Base-by-base conservation (phyloP, 2,888 invertebrate species). In the Phytoseiulus persimilis region DNA sequence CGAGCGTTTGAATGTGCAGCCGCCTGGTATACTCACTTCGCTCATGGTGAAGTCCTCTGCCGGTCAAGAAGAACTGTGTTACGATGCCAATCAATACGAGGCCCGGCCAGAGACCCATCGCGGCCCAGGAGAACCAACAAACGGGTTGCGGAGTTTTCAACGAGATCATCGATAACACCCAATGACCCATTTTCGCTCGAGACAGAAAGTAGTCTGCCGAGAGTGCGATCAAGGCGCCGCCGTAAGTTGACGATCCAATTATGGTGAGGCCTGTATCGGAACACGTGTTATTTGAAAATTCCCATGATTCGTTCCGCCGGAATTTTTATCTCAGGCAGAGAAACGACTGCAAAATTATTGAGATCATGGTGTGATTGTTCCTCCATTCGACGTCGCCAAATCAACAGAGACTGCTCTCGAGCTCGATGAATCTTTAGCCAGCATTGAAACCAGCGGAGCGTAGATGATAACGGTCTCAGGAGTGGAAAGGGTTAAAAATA, bases 161-260 rank as follows among this genome's bases (percentile, higher is more conserved):
- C 91, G 94, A 94, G 65, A 95, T 94, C 31, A 95, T 93, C 91
- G 95, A 95, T 95, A 95, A 95, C 83, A 95, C 94, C 95, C 95
- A 95, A 91, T 92, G 90, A 90, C 93, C 94, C 94, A 95, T 95
- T 92, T 94, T 93, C 93, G 95, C 94, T 92, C 94, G 94, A 92
- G 96, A 95, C 90, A 96, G 94, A 93, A 95, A 95, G 92, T 95
- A 96, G 93, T 96, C 96, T 90, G 95, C 93, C 2, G 95, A 94
- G 28, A 94, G 94, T 18, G 95, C 94, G 91, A 96, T 94, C 90
- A 95, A 94, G 11, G 95, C 95, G 32, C 95, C 95, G 33, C 96
- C 96, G 91, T 95, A 95, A n/a, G 95, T 93, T 91, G 95, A 94
- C 28, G 96, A 96, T 83, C 95, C 95, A 90, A 96, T 93, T 91